Evolutionary conservation across 2,888 invertebrate species (phyloP).

Genomic region (Lycophotia porphyrea): DNA sequence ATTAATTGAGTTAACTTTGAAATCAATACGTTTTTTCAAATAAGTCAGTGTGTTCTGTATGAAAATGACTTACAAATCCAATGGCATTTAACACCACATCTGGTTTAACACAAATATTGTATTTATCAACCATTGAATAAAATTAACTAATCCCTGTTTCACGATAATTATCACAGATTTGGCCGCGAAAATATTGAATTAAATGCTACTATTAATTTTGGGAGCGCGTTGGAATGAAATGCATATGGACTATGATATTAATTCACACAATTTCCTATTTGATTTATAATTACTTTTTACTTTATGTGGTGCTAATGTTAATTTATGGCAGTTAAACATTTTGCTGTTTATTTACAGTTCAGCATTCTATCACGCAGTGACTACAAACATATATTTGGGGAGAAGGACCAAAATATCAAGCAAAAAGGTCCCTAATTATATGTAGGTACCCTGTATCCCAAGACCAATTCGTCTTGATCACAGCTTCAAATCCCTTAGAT

Average conservation of each 20-base stretch:
- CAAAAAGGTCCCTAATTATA: neutral
- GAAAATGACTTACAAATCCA: neutral
- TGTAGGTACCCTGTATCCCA: neutral
- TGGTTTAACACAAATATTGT: conserved; percentile 7
- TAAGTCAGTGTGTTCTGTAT: neutral
- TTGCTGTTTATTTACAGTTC: conserved; percentile 1
- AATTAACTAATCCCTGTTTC: conserved; percentile 44
- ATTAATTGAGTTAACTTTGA: neutral
- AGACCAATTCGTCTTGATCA: neutral
- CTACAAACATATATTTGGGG: neutral
- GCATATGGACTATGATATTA: conserved; percentile 11
- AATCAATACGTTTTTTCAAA: neutral
- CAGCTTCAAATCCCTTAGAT: too few relatives aligned
- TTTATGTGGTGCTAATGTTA: conserved; percentile 17
- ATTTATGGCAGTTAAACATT: conserved; percentile 15
- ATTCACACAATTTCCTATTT: conserved; percentile 5
- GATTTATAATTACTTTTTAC: conserved; percentile 20
- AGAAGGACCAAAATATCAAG: neutral
- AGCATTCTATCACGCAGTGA: neutral
- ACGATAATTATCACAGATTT: conserved; percentile 45
- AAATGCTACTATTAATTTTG: conserved; percentile 53
- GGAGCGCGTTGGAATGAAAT: conserved; percentile 22
- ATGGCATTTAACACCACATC: conserved; percentile 3
- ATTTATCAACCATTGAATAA: conserved; percentile 26
- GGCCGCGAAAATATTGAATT: conserved; percentile 56